These are phyloP conservation scores for Drosophila triauraria DNA, from an alignment of 1,140 invertebrate genomes.

Conservation along the genomic window DNA sequence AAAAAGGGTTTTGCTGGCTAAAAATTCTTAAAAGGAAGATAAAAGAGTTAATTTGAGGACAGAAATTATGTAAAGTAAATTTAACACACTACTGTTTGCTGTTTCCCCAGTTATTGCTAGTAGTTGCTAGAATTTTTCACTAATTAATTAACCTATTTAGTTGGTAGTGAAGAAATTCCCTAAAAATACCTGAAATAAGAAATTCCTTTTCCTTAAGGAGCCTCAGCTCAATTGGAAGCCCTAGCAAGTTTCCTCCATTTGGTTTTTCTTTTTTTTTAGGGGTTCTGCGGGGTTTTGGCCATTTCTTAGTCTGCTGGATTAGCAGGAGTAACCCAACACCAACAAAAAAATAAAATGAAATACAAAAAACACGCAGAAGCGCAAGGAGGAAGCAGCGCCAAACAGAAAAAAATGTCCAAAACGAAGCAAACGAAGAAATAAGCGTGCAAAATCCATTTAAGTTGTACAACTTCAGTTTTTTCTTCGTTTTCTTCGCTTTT, in stretches of 20 bases:
- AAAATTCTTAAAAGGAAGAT: too few species aligned
- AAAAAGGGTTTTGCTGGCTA: too few species aligned
- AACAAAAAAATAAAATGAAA: constrained; percentile 29
- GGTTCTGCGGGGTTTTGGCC: not conserved
- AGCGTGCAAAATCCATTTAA: constrained; percentile 76
- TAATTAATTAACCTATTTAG: not conserved
- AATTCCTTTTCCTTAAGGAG: too few species aligned
- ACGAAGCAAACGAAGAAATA: constrained; percentile 36
- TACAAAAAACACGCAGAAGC: constrained; percentile 12
- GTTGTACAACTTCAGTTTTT: constrained; percentile 41
- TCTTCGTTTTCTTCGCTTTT: not conserved
- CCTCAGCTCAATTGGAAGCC: constrained; percentile 38
- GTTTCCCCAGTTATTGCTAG: too few species aligned
- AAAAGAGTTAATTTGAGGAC: too few species aligned
- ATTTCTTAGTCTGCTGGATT: constrained; percentile 47
- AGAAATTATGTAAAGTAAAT: too few species aligned
- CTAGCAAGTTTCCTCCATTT: constrained; percentile 51
- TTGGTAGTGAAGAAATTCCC: too few species aligned
- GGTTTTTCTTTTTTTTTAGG: not conserved
- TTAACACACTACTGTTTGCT: too few species aligned
- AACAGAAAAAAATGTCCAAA: constrained; percentile 22
- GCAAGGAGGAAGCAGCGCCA: constrained; percentile 10
- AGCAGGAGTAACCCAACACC: constrained; percentile 61
- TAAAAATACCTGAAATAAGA: not conserved
- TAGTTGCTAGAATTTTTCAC: too few species aligned